Percentiles rank a stretch among this genome's conserved stretches.
Evolutionary conservation across 2,113 vertebrate genomes (phyloP).

Genomic region (Enhydra lutris): DNA sequence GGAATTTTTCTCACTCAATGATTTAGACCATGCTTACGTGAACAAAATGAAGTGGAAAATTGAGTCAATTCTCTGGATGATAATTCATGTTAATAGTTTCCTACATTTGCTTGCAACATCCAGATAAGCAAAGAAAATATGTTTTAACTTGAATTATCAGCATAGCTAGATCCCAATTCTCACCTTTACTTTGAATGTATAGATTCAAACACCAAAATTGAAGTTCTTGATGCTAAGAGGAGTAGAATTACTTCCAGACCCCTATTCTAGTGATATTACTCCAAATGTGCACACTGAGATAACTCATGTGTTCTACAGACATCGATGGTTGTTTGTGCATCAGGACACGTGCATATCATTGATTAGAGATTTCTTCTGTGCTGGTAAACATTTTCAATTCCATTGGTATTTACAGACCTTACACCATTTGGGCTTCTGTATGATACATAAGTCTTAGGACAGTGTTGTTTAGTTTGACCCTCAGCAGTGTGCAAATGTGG

Average conservation of each 20-base stretch:
- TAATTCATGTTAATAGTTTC: constrained; percentile 33
- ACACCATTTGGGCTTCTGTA: not conserved
- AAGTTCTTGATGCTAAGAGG: not conserved
- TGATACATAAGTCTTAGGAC: not conserved
- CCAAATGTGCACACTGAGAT: not conserved
- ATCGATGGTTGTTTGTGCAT: not conserved
- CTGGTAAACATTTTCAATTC: not conserved
- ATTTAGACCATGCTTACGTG: constrained; percentile 15
- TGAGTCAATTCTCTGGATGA: constrained; percentile 30
- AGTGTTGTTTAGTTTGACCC: not conserved
- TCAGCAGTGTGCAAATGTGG: not conserved
- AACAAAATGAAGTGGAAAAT: constrained; percentile 57
- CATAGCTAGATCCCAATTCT: not conserved
- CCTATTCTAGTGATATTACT: not conserved
- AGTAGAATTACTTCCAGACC: not conserved
- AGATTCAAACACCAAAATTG: constrained; percentile 6
- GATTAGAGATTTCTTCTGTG: not conserved
- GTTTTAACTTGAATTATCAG: constrained; percentile 48
- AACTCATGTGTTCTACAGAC: not conserved
- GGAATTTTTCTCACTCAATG: constrained; percentile 42
- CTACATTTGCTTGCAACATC: constrained; percentile 7
- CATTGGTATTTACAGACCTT: not conserved
- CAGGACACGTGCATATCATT: not conserved
- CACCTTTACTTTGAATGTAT: not conserved
- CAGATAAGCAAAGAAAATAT: constrained; percentile 54